Conservation (phyloP, 2,888 invertebrate genomes). For the Leucania comma region DNA sequence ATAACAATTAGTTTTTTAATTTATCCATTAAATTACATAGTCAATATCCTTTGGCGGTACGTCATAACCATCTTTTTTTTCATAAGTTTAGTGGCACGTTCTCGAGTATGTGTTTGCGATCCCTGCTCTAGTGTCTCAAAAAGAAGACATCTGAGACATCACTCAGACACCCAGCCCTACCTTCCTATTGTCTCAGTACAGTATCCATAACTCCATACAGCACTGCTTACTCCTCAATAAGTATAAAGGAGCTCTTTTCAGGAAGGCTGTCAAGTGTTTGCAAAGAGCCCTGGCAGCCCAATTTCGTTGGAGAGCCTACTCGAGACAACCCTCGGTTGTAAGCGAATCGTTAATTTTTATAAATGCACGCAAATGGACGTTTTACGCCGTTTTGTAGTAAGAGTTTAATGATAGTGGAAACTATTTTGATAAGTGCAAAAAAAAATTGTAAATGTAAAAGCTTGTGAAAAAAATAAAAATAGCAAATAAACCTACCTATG, state of each 20-base stretch:
- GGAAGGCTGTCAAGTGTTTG: slow-evolving; percentile 64
- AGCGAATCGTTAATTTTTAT: slow-evolving; percentile 58
- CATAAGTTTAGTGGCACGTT: too few species aligned
- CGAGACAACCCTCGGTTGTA: slow-evolving; percentile 58
- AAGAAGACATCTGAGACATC: slow-evolving; percentile 10
- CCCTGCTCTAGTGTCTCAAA: background rate
- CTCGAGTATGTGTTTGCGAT: too few species aligned
- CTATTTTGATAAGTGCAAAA: background rate
- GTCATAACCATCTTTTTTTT: too few species aligned
- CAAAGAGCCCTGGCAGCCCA: slow-evolving; percentile 62
- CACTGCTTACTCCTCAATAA: slow-evolving; percentile 48
- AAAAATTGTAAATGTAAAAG: too few species aligned
- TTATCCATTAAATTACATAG: too few species aligned
- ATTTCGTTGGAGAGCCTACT: slow-evolving; percentile 63
- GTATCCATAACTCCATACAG: slow-evolving; percentile 39
- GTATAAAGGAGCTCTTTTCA: slow-evolving; percentile 62
- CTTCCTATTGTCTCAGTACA: slow-evolving; percentile 25
- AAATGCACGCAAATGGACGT: slow-evolving; percentile 43
- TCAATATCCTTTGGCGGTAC: too few species aligned
- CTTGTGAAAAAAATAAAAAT: too few species aligned
- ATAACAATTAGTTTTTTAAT: too few species aligned
- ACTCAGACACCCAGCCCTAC: slow-evolving; percentile 1
- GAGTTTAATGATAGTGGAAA: slow-evolving; percentile 11
- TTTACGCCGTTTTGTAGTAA: slow-evolving; percentile 2
- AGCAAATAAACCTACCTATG: too few species aligned